Conservation (phyloP, 1,140 invertebrate genomes). For the Brachionus rotundiformis region DNA sequence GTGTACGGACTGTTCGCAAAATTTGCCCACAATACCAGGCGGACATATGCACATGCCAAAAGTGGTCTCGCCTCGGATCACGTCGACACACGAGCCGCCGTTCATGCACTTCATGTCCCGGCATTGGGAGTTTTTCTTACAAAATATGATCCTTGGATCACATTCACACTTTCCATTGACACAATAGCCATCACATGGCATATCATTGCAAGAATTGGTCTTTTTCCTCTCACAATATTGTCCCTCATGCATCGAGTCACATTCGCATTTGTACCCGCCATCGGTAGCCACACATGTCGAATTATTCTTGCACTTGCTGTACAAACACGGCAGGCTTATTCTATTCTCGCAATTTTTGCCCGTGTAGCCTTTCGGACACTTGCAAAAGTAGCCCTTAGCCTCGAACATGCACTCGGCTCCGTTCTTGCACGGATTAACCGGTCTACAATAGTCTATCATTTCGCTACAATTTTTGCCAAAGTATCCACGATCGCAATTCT, state of each 20-base stretch:
- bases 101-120: constrained; percentile 36
- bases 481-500: constrained; percentile 46
- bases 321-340: constrained; percentile 25
- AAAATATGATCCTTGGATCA: constrained; percentile 41
- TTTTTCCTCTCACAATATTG: constrained; percentile 48
- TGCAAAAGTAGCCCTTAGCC: constrained; percentile 74
- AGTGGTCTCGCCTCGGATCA: not conserved
- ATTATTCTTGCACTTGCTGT: constrained; percentile 31
- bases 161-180: constrained; percentile 47
- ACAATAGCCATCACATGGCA: constrained; percentile 44
- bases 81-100: constrained; percentile 57
- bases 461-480: constrained; percentile 46
- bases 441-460: constrained; percentile 42
- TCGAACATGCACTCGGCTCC: constrained; percentile 32
- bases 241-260: constrained; percentile 19
- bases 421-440: constrained; percentile 52
- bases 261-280: constrained; percentile 35
- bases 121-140: constrained; percentile 38
- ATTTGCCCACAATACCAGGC: constrained; percentile 70
- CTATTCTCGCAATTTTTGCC: constrained; percentile 64
- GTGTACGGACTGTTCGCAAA: constrained; percentile 31
- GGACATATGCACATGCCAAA: constrained; percentile 71
- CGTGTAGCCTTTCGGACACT: constrained; percentile 80
- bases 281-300: constrained; percentile 15
- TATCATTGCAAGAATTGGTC: constrained; percentile 30